A percentile compares a stretch with the other conserved stretches of the same genome.
phyloP scores from a whole-genome alignment of 2,888 invertebrate species.

The Gortyna flavago region DNA sequence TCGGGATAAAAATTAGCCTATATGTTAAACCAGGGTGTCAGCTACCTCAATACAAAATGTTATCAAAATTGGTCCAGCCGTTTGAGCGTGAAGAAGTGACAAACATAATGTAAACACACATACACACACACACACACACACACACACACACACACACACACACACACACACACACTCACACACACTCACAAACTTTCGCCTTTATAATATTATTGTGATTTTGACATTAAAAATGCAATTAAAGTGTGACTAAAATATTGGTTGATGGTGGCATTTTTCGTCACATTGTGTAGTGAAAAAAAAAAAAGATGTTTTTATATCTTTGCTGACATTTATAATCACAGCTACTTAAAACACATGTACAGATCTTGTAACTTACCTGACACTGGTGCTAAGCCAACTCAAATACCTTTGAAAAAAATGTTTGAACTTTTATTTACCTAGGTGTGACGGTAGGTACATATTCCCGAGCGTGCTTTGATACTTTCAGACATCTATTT shows the following conservation, averaged over 20 bases:
- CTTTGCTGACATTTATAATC: background rate
- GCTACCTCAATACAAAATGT: no score
- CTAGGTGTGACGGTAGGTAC: background rate
- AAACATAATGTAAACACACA: no score
- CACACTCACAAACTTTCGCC: no score
- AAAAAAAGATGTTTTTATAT: no score
- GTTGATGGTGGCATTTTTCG: background rate
- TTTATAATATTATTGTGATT: no score
- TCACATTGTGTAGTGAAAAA: background rate
- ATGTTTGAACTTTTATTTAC: background rate
- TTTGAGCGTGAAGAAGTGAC: no score
- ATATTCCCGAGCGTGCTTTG: slow-evolving; percentile 10
- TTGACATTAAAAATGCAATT: background rate
- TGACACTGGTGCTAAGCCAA: background rate
- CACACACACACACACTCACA: no score
- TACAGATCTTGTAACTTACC: background rate
- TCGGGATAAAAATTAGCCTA: no score
- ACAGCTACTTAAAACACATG: background rate
- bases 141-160: no score
- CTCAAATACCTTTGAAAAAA: slow-evolving; percentile 8
- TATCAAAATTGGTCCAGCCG: no score
- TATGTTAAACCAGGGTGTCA: no score
- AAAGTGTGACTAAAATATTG: background rate
- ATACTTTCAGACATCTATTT: slow-evolving; percentile 23
- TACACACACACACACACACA: no score